Evolutionary conservation across 2,888 invertebrate genomes (phyloP).

Genomic region (Chrysopilus asiliformis): DNA sequence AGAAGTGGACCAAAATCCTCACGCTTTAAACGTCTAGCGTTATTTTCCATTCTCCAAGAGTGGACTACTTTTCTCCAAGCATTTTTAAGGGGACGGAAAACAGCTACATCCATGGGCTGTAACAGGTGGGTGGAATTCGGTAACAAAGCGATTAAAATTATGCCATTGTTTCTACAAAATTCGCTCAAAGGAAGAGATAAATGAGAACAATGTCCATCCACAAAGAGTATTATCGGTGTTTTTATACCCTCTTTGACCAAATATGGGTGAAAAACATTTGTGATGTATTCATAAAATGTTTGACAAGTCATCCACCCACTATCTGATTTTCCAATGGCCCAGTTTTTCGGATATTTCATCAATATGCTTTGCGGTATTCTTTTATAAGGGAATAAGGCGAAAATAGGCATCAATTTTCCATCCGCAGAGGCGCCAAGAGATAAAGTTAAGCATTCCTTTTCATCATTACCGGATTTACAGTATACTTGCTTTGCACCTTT

Average conservation of each 20-base stretch:
- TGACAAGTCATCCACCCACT: conserved; percentile 29
- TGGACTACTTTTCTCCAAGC: too few relatives aligned
- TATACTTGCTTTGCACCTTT: conserved; percentile 24
- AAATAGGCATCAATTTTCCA: conserved; percentile 6
- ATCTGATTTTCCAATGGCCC: conserved; percentile 22
- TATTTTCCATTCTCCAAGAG: too few relatives aligned
- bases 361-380: conserved; percentile 6
- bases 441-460: conserved; percentile 17
- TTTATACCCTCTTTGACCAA: conserved; percentile 21
- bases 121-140: too few relatives aligned
- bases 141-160: too few relatives aligned
- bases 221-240: conserved; percentile 20
- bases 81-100: too few relatives aligned
- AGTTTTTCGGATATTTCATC: conserved; percentile 8
- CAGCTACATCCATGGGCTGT: too few relatives aligned
- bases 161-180: too few relatives aligned
- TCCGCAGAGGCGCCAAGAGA: conserved; percentile 6
- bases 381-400: conserved; percentile 9
- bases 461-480: conserved; percentile 16
- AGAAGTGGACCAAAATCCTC: too few relatives aligned
- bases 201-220: conserved; percentile 30
- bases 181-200: conserved; percentile 23
- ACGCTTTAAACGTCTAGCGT: too few relatives aligned
- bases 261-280: conserved; percentile 26
- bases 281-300: conserved; percentile 29